Evolutionary conservation across 2,113 vertebrate genomes (phyloP), one percentile per base, ranked within the genome.

Genomic region (Oenanthe melanoleuca): DNA sequence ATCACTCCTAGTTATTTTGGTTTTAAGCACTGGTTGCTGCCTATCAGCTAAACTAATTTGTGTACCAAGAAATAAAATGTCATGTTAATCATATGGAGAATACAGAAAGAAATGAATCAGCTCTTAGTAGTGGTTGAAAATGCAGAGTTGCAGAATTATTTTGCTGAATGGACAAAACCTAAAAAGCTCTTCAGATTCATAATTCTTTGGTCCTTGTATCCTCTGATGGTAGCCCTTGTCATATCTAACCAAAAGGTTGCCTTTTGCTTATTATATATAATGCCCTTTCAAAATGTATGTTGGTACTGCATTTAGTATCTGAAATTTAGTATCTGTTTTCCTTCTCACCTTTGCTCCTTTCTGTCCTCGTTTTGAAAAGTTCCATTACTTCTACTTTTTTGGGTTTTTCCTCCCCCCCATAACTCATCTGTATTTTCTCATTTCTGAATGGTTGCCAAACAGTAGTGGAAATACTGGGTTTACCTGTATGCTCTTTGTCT

Each of bases 101-200:
- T 37, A 60, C 9, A 78, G 79, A 94, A 94, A 70, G 7, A 49
- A 80, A 88, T 83, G 56, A 80, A 75, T 86, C 85, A 86, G 66
- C 81, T 91, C 38, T 82, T 89, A 57, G n/a, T 56, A 80, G 56
- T 22, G 24, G 44, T 22, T 42, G 56, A 83, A 95, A 86, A 80
- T 49, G 82, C 88, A 84, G 93, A 90, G 71, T 38, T 88, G 85
- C 55, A 49, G 67, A 84, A 96, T 78, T 75, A 49, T 80, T 96
- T 91, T 92, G 90, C 67, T 88, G 86, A 90, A 53, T 80, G 37
- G 69, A 15, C 60, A 75, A 86, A 91, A 11, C 3, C 6, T 67
- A 26, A 86, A 88, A 66, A 80, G 4, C 12, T 65, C 15, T 63
- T 77, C 22, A 73, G 29, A 74, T 56, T 72, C 8, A 2, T 86